Conservation (phyloP, 2,113 vertebrate species). For the Herpailurus yagouaroundi region DNA sequence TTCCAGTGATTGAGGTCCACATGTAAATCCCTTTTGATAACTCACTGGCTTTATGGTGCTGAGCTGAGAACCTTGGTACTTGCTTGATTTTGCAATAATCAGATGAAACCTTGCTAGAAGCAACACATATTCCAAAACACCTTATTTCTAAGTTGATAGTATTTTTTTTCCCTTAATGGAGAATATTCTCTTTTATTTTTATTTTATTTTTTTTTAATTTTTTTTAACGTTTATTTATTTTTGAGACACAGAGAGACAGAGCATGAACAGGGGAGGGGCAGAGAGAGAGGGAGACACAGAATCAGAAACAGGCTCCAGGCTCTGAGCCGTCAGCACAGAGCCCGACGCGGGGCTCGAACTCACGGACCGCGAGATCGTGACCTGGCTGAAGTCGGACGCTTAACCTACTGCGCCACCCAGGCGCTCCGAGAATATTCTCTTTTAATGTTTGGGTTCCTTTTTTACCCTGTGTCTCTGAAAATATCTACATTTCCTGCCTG, state of each 20-base stretch:
- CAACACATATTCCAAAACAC: neutral
- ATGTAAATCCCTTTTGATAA: neutral
- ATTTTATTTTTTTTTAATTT: too few relatives aligned
- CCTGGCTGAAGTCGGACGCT: too few relatives aligned
- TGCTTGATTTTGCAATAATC: slow-evolving; percentile 55
- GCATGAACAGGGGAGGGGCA: too few relatives aligned
- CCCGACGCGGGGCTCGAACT: too few relatives aligned
- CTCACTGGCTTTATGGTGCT: slow-evolving; percentile 24
- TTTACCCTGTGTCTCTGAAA: neutral
- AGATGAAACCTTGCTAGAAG: neutral
- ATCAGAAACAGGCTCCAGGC: too few relatives aligned
- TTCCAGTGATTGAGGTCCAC: neutral
- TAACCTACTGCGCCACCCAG: too few relatives aligned
- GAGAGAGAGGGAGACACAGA: too few relatives aligned
- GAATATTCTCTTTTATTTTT: neutral
- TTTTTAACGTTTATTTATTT: too few relatives aligned
- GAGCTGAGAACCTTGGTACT: neutral
- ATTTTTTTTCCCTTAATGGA: slow-evolving; percentile 17
- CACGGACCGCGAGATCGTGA: too few relatives aligned
- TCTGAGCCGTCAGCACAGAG: too few relatives aligned
- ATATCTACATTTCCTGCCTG: neutral
- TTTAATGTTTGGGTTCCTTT: neutral
- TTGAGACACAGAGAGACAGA: too few relatives aligned
- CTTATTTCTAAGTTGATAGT: slow-evolving; percentile 36
- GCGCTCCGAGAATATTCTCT: neutral